Percentiles rank a stretch among this genome's conserved stretches.
Evolutionary conservation across 2,888 invertebrate species (phyloP).

Genomic region (Agrotis puta): DNA sequence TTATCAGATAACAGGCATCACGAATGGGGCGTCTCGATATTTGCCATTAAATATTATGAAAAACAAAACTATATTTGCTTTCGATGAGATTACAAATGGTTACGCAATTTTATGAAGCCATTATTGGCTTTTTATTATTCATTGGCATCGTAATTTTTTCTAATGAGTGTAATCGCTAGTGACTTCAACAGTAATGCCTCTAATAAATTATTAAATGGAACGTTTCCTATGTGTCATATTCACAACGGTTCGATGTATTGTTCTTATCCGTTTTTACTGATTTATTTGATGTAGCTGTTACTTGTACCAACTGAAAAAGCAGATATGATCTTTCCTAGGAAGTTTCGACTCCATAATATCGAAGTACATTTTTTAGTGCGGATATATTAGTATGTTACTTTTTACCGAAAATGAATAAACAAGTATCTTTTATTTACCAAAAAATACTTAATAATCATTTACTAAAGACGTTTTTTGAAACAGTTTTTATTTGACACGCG

Average conservation of each 20-base stretch:
- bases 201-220: conserved; percentile 4
- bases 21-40: not conserved
- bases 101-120: not conserved
- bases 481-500: no score
- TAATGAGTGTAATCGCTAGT: conserved; percentile 2
- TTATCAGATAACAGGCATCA: no score
- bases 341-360: not conserved
- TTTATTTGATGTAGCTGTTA: not conserved
- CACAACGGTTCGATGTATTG: not conserved
- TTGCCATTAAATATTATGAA: not conserved
- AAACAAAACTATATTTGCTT: not conserved
- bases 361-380: no score
- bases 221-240: not conserved
- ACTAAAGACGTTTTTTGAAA: no score
- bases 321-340: not conserved
- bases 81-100: not conserved
- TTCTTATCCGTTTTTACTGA: not conserved
- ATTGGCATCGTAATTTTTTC: not conserved
- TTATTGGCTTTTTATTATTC: not conserved
- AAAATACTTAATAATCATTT: no score
- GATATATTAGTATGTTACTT: no score
- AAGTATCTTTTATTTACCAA: no score
- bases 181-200: not conserved
- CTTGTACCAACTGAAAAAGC: not conserved
- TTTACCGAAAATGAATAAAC: no score